Conservation (phyloP, 2,797 vertebrate species). For the Gadopsis marmoratus region DNA sequence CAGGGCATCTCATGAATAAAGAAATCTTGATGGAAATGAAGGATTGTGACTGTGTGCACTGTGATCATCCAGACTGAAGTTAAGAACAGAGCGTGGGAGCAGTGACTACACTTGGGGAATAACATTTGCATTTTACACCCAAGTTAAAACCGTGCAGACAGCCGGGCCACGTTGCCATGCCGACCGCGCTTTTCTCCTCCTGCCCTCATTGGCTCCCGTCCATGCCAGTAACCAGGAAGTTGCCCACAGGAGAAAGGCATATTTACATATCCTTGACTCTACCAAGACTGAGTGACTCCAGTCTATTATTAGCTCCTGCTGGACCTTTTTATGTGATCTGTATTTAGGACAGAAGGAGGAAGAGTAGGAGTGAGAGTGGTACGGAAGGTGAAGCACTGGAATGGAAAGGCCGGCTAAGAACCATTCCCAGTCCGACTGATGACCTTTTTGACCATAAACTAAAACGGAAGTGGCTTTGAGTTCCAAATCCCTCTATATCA, state of each 20-base stretch:
- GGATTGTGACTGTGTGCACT: background rate
- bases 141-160: conserved; percentile 81
- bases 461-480: conserved; percentile 50
- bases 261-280: conserved; percentile 80
- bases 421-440: conserved; percentile 50
- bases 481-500: conserved; percentile 59
- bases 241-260: conserved; percentile 74
- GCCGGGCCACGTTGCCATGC: conserved; percentile 86
- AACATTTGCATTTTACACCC: conserved; percentile 87
- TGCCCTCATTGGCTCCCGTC: conserved; percentile 76
- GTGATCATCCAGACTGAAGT: conserved; percentile 39
- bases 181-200: conserved; percentile 77
- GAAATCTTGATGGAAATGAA: background rate
- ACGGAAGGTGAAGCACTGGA: conserved; percentile 22
- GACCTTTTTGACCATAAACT: conserved; percentile 60
- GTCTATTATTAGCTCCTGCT: conserved; percentile 79
- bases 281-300: conserved; percentile 65
- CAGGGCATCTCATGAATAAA: background rate
- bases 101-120: conserved; percentile 82
- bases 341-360: conserved; percentile 48
- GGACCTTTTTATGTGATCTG: conserved; percentile 66
- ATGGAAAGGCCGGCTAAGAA: conserved; percentile 22
- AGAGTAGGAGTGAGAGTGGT: conserved; percentile 15
- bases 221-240: conserved; percentile 79
- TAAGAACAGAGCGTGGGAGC: conserved; percentile 56